Percentiles rank a stretch among this genome's conserved stretches.
phyloP scores from a whole-genome alignment of 2,797 vertebrate species.

The Dallia pectoralis region DNA sequence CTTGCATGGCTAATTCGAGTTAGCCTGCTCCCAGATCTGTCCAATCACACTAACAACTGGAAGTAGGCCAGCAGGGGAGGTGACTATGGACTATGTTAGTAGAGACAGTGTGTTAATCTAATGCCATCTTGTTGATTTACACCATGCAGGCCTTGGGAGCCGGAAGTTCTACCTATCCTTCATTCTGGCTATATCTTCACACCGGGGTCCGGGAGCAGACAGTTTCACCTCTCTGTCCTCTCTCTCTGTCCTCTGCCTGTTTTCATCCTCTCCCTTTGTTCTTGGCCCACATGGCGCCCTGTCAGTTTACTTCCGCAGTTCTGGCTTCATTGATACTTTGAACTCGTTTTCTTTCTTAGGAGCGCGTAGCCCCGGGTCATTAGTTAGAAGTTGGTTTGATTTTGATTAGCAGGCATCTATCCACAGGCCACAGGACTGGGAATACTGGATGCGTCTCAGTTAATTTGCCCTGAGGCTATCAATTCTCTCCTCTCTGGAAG shows the following conservation, averaged over 20 bases:
- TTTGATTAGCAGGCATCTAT: background rate
- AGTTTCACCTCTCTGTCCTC: background rate
- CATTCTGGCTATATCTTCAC: too few species aligned
- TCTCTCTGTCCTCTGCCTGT: background rate
- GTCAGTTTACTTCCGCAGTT: background rate
- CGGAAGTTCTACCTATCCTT: background rate
- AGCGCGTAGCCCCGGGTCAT: conserved; percentile 18
- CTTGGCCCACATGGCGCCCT: background rate
- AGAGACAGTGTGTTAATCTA: conserved; percentile 1
- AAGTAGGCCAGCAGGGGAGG: background rate
- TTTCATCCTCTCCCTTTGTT: background rate
- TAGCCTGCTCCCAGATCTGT: background rate
- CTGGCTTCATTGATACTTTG: conserved; percentile 20
- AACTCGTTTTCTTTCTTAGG: background rate
- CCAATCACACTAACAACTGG: too few species aligned
- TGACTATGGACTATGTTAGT: background rate
- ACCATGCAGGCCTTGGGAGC: background rate
- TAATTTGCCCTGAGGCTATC: conserved; percentile 35
- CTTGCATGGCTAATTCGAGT: background rate
- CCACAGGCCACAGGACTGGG: conserved; percentile 6
- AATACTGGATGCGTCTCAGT: conserved; percentile 33
- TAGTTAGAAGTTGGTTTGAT: background rate
- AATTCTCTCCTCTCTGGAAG: conserved; percentile 17
- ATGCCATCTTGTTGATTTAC: background rate
- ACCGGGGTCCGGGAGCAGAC: background rate